Percentiles rank a stretch among this genome's conserved stretches.
Conservation (phyloP, 1,140 invertebrate species). For the Chionoecetes opilio region DNA sequence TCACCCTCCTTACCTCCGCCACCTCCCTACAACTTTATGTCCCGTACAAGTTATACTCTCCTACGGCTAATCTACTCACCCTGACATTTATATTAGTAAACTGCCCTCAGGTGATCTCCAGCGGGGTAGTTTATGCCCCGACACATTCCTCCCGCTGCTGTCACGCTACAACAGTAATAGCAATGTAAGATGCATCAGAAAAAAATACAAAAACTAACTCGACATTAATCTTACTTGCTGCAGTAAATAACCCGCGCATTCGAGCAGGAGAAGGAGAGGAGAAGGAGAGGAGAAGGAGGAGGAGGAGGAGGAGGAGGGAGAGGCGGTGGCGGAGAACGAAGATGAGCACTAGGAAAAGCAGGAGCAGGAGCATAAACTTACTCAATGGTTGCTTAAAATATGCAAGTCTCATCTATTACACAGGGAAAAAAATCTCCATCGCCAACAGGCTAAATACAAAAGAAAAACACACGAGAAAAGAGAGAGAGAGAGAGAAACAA, state of each 20-base stretch:
- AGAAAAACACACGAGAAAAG: not conserved
- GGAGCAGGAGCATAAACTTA: not conserved
- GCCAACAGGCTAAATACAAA: not conserved
- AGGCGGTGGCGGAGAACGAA: not conserved
- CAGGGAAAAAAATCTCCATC: not conserved
- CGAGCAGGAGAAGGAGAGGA: not conserved
- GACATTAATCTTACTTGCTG: conserved; percentile 17
- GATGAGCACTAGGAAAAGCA: not conserved
- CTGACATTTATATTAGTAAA: not conserved
- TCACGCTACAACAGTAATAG: not conserved
- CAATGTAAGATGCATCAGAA: not conserved
- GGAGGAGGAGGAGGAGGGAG: not conserved
- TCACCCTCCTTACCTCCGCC: not conserved
- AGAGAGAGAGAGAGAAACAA: not conserved
- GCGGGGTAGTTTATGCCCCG: not conserved
- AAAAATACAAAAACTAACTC: not conserved
- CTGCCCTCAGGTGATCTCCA: not conserved
- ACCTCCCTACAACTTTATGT: conserved; percentile 17
- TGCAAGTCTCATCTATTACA: not conserved
- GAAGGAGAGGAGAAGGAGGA: not conserved
- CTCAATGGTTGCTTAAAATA: no score
- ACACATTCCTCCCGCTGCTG: not conserved
- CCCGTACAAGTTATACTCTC: not conserved
- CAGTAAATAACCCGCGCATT: not conserved
- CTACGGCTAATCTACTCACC: not conserved